phyloP scores from a whole-genome alignment of 2,113 vertebrate genomes.

The Budorcas taxicolor region DNA sequence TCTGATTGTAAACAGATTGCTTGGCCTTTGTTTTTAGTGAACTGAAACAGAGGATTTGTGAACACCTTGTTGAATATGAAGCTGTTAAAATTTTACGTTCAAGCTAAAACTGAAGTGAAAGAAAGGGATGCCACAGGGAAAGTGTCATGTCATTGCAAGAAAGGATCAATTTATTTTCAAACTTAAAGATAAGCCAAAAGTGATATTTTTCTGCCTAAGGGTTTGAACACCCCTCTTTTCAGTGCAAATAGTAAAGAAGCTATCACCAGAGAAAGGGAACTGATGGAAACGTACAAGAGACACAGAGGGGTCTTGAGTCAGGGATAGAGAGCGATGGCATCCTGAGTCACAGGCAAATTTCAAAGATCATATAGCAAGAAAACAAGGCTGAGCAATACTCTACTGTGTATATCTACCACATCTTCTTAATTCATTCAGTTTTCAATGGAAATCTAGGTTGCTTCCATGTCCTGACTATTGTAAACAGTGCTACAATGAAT shows the following conservation, averaged over 20 bases:
- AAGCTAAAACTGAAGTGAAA: not conserved
- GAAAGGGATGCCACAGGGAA: not conserved
- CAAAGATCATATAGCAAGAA: not conserved
- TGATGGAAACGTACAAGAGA: not conserved
- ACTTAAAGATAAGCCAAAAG: not conserved
- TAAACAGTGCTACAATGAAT: not conserved
- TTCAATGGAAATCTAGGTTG: not conserved
- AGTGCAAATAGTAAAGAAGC: not conserved
- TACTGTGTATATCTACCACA: not conserved
- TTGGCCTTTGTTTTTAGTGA: not conserved
- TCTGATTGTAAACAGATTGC: not conserved
- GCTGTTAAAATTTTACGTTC: not conserved
- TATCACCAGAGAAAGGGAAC: not conserved
- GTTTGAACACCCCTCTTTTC: not conserved
- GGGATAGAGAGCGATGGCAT: not conserved
- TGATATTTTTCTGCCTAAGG: not conserved
- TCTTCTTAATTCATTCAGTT: not conserved
- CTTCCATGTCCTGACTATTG: not conserved
- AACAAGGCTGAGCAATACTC: not conserved
- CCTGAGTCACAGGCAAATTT: not conserved
- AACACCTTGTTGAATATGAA: not conserved
- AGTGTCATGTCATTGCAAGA: not conserved
- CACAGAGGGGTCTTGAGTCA: not conserved
- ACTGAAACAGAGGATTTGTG: not conserved
- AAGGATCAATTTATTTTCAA: not conserved